Percentiles rank a stretch among this genome's conserved stretches.
Evolutionary conservation across 2,113 vertebrate species (phyloP).

Genomic region (Capreolus pygargus): DNA sequence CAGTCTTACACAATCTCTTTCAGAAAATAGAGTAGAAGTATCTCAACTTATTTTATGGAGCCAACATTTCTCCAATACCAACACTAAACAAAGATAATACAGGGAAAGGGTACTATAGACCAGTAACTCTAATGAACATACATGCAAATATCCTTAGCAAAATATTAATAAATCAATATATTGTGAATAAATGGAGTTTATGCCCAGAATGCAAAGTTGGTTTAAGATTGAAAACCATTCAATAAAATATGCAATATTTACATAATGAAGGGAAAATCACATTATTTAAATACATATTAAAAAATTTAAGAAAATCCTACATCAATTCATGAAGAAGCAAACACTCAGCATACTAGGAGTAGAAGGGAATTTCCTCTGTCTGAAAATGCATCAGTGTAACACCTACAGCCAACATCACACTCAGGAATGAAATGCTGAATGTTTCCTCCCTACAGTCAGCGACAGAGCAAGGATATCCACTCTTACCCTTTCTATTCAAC

Average conservation of each 20-base stretch:
- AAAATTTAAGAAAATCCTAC: slow-evolving; percentile 15
- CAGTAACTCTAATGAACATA: not conserved
- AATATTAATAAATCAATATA: not conserved
- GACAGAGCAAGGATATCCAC: not conserved
- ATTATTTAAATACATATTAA: not conserved
- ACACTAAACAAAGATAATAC: not conserved
- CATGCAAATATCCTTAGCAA: not conserved
- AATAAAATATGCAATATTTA: not conserved
- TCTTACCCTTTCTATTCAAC: not conserved
- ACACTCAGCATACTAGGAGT: not conserved
- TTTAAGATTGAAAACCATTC: not conserved
- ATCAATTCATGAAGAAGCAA: not conserved
- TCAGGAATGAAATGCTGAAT: not conserved
- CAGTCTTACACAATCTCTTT: not conserved
- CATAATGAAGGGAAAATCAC: not conserved
- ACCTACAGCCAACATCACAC: not conserved
- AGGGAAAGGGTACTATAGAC: not conserved
- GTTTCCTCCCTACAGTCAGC: not conserved
- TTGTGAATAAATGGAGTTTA: not conserved
- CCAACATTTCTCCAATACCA: not conserved
- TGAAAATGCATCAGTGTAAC: not conserved
- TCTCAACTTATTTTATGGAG: not conserved
- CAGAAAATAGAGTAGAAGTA: not conserved
- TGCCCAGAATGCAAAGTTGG: not conserved
- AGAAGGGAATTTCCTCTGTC: not conserved